Evolutionary conservation across 2,113 vertebrate species (phyloP), one percentile per base, ranked within the genome.

Genomic region (Chloebia gouldiae): DNA sequence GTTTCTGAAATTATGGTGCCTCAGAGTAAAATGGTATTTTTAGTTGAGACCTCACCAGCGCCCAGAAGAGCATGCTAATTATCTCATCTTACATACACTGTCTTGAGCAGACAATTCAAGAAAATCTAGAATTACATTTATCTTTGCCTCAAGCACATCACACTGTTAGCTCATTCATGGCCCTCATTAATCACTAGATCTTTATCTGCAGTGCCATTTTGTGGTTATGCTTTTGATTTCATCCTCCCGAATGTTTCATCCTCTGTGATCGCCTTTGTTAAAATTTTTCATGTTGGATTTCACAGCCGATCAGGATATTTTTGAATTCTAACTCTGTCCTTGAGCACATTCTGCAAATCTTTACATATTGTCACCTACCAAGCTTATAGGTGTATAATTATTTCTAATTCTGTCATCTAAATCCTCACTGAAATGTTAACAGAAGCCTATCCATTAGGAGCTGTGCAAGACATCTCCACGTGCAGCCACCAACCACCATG

Each of bases 121-220:
- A 91, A 68, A 89, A 86, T 84, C 69, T 83, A 86, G 60, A 86
- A 78, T 86, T 90, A 50, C 24, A 60, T 95, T 81, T 81, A 21
- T 88, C 33, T 89, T 88, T 81, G 71, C 51, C 47, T 86, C 60
- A 90, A 75, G 24, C 61, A 51, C n/a, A 75, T 68, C 60, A 56
- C 20, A 10, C 31, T 63, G 31, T 68, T 84, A 49, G 69, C 72
- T 91, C 53, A 30, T 59, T 83, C 42, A 16, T 59, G 42, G 54
- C 44, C 49, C 47, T 90, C 60, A 47, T 90, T 90, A 92, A 92
- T 93, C 76, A 81, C 35, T 49, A 68, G 27, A 64, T 81, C 42
- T 92, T 89, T 89, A 81, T 79, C 76, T 91, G n/a, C 72, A 40
- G 37, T 45, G 64, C 5, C 77, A 63, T 84, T 89, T 42, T 50